phyloP scores from a whole-genome alignment of 2,113 vertebrate species.

The Pseudorectes ferrugineus region DNA sequence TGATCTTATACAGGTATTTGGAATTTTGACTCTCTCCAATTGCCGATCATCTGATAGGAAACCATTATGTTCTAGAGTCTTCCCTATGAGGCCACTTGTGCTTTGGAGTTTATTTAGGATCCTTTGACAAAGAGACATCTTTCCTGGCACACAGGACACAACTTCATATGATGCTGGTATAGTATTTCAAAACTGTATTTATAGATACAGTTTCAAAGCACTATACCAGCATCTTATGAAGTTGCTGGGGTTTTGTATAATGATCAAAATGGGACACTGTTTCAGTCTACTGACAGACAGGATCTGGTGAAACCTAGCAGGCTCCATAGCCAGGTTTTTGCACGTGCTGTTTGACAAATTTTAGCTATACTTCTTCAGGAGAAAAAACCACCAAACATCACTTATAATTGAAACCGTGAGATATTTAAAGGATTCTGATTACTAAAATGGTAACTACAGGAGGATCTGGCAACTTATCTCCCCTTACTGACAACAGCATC shows the following conservation, averaged over 20 bases:
- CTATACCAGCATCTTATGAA: neutral
- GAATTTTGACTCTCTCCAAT: neutral
- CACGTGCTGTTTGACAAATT: neutral
- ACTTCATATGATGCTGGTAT: neutral
- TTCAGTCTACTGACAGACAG: neutral
- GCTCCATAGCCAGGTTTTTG: neutral
- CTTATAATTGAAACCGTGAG: neutral
- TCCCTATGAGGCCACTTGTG: neutral
- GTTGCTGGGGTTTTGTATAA: neutral
- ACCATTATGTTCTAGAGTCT: neutral
- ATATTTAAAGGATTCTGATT: neutral
- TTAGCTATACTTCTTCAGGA: neutral
- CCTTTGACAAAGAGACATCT: neutral
- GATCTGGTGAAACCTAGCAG: neutral
- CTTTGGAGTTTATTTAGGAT: neutral
- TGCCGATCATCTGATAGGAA: neutral
- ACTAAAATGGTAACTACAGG: neutral
- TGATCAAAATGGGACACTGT: neutral
- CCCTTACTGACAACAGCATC: constrained; percentile 9
- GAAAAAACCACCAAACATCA: neutral
- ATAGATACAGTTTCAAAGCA: neutral
- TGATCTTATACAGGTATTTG: neutral
- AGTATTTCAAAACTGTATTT: neutral
- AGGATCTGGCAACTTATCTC: neutral
- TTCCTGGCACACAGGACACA: neutral